Conservation (phyloP, 2,797 vertebrate genomes). For the Pyrocephalus nanus region DNA sequence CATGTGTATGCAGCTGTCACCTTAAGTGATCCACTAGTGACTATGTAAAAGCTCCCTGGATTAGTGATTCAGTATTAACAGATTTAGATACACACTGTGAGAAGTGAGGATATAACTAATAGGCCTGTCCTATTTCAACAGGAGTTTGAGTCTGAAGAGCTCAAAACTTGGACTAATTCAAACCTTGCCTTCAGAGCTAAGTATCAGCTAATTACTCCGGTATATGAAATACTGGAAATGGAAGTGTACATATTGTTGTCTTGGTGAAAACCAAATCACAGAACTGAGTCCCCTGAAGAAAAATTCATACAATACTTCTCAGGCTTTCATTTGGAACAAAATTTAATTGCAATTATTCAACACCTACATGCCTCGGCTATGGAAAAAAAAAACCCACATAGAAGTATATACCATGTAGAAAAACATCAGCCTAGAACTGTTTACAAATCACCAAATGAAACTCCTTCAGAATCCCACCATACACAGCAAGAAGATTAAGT, state of each 20-base stretch:
- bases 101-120: background rate
- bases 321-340: background rate
- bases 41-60: background rate
- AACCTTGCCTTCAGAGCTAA: background rate
- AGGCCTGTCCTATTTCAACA: background rate
- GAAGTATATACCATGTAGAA: background rate
- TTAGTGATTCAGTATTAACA: background rate
- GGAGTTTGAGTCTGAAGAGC: background rate
- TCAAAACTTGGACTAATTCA: background rate
- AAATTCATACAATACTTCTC: background rate
- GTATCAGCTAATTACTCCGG: background rate
- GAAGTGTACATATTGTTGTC: fast-evolving
- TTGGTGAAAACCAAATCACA: background rate
- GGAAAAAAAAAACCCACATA: background rate
- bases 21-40: background rate
- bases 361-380: background rate
- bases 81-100: background rate
- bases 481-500: background rate
- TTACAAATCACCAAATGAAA: background rate
- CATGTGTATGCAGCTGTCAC: background rate
- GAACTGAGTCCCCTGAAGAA: background rate
- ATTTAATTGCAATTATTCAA: background rate
- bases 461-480: background rate
- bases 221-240: background rate
- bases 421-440: background rate